Conservation (phyloP, 2,888 invertebrate genomes). For the Synergus laeviventris region DNA sequence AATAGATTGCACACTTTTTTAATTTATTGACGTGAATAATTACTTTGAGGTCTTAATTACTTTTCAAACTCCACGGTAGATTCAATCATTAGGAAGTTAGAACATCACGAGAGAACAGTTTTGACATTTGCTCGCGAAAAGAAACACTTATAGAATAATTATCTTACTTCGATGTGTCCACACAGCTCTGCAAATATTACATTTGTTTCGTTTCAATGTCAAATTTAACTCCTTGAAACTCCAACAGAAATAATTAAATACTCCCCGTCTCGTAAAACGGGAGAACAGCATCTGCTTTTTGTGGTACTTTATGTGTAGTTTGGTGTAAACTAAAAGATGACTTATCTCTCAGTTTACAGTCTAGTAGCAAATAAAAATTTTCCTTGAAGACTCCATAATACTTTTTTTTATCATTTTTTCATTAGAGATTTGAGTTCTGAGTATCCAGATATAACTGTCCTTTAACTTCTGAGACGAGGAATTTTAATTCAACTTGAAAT, state of each 20-base stretch:
- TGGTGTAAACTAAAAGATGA: not conserved
- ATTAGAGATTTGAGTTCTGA: not conserved
- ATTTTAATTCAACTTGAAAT: not conserved
- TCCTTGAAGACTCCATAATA: not conserved
- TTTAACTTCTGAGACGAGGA: not conserved
- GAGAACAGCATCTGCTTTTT: not conserved
- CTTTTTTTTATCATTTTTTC: not conserved
- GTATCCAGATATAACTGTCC: not conserved
- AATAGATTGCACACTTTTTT: not conserved
- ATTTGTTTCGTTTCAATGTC: not conserved
- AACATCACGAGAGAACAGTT: not conserved
- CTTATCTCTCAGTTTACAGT: not conserved
- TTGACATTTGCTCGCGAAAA: slow-evolving; percentile 3
- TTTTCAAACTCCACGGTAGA: not conserved
- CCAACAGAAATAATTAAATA: not conserved
- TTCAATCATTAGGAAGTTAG: not conserved
- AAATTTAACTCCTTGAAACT: not conserved
- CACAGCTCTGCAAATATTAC: slow-evolving; percentile 9
- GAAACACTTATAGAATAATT: not conserved
- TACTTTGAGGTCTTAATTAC: too few relatives aligned
- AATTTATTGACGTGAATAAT: not conserved
- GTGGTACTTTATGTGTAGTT: not conserved
- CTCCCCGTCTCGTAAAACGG: not conserved
- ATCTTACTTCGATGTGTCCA: not conserved
- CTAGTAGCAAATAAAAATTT: not conserved